phyloP scores from a whole-genome alignment of 2,113 vertebrate genomes.

The Origma solitaria region DNA sequence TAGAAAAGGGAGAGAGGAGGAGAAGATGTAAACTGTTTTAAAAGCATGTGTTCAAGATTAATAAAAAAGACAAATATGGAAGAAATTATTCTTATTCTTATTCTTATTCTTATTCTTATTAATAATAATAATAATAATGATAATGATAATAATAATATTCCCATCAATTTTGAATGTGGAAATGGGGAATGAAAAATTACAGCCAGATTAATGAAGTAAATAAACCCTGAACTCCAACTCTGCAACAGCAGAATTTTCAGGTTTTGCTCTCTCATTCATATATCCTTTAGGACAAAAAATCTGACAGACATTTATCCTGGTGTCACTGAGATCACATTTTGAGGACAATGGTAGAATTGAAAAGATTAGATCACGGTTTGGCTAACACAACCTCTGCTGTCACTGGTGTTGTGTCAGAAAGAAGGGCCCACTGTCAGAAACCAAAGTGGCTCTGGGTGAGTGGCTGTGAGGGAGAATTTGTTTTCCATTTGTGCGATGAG shows the following conservation, averaged over 20 bases:
- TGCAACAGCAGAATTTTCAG: background rate
- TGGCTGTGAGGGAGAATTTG: background rate
- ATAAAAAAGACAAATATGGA: background rate
- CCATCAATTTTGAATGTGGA: background rate
- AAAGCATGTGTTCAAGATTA: background rate
- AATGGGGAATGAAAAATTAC: background rate
- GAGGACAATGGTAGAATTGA: conserved; percentile 16
- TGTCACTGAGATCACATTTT: conserved; percentile 10
- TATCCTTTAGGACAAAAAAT: background rate
- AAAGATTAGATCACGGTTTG: background rate
- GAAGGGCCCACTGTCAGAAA: conserved; percentile 14
- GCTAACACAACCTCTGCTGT: background rate
- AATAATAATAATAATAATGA: background rate
- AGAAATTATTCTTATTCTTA: no score
- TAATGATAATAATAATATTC: background rate
- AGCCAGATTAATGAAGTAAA: background rate
- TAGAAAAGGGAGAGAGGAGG: background rate
- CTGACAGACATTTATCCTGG: background rate
- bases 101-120: no score
- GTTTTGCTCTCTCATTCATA: background rate
- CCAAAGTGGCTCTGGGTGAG: background rate
- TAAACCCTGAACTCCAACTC: background rate
- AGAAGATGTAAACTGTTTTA: background rate
- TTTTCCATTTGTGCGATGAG: background rate
- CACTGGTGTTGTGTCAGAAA: background rate